phyloP scores from a whole-genome alignment of 2,888 invertebrate species.

The Drosophila pegasa region DNA sequence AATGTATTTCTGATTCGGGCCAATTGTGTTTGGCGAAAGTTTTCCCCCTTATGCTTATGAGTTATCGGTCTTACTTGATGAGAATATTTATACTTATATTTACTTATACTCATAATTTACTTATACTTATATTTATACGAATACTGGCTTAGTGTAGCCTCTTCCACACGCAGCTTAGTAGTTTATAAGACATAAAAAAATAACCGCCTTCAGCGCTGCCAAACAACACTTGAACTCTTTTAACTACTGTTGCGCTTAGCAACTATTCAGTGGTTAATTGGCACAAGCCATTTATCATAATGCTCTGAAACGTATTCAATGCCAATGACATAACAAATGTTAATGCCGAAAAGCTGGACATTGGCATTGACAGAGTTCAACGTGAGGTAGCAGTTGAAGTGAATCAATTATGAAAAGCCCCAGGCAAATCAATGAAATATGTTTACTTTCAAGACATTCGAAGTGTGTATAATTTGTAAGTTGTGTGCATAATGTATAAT shows the following conservation, averaged over 20 bases:
- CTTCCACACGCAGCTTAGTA: background rate
- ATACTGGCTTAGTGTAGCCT: background rate
- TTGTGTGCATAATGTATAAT: too few relatives aligned
- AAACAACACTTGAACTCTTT: constrained; percentile 14
- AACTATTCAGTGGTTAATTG: constrained; percentile 5
- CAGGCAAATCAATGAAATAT: constrained; percentile 19
- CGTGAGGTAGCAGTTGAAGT: background rate
- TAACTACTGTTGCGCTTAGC: background rate
- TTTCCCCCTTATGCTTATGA: too few relatives aligned
- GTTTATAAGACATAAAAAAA: background rate
- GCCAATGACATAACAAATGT: constrained; percentile 37
- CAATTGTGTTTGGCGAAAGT: constrained; percentile 20
- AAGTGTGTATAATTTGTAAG: background rate
- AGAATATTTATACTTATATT: too few relatives aligned
- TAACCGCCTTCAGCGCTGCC: background rate
- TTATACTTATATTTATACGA: background rate
- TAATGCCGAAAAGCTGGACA: constrained; percentile 7
- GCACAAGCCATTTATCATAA: constrained; percentile 1
- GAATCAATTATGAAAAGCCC: constrained; percentile 31
- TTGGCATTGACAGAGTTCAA: constrained; percentile 46
- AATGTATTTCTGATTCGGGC: background rate
- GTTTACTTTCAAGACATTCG: constrained; percentile 38
- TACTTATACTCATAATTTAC: background rate
- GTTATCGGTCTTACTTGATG: too few relatives aligned
- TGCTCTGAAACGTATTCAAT: constrained; percentile 23